Conservation (phyloP, 2,113 vertebrate genomes). For the Riparia riparia region DNA sequence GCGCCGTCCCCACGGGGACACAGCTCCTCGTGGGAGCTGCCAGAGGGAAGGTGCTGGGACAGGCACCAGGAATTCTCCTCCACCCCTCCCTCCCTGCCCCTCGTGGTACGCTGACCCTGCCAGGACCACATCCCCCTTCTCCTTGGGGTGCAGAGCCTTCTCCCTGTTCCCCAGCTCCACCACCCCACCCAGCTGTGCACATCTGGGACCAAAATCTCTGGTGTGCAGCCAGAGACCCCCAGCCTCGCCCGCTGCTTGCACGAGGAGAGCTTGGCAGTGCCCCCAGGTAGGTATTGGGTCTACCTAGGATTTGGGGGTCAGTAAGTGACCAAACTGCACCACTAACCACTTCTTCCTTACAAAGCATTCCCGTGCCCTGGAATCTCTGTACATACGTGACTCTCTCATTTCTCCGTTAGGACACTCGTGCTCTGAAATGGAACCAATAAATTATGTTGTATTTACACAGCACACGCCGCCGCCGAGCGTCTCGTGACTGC, state of each 20-base stretch:
- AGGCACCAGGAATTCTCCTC: background rate
- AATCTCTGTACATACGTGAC: background rate
- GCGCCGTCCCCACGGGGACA: background rate
- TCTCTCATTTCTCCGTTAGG: background rate
- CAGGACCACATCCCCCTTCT: background rate
- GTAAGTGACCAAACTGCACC: constrained; percentile 35
- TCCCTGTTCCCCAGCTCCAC: background rate
- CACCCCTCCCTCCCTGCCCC: background rate
- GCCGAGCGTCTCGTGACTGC: background rate
- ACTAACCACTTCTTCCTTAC: constrained; percentile 10
- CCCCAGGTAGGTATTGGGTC: background rate
- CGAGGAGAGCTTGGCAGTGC: background rate
- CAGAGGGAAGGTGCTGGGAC: background rate
- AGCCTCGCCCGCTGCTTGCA: background rate
- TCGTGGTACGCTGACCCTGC: background rate
- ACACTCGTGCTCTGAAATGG: background rate
- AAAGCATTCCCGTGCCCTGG: background rate
- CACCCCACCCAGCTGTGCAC: background rate
- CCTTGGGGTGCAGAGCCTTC: background rate
- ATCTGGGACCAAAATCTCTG: background rate
- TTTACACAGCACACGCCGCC: background rate
- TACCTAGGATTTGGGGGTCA: background rate
- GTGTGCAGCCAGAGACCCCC: background rate
- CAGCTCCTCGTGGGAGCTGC: rapidly evolving
- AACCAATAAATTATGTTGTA: constrained; percentile 66